Evolutionary conservation across 1,140 invertebrate genomes (phyloP).

Genomic region (Drosophila erecta): DNA sequence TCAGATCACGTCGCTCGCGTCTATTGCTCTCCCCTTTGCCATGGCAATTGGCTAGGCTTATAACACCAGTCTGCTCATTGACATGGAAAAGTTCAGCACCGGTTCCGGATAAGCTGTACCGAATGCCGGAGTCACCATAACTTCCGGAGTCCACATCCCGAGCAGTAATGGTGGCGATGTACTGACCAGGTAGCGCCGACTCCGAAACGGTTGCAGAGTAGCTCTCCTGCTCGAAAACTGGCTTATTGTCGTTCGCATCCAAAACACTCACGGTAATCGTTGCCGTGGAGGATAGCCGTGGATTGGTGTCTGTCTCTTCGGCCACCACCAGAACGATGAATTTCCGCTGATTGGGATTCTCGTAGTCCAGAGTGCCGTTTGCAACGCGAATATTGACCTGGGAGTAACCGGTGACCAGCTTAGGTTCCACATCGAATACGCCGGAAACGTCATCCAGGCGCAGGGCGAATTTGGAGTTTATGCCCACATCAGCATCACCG

Average conservation of each 20-base stretch:
- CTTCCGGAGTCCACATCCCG: constrained; percentile 91
- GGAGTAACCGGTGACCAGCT: constrained; percentile 91
- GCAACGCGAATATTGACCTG: constrained; percentile 92
- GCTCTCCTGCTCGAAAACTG: constrained; percentile 90
- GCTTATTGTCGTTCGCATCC: constrained; percentile 96
- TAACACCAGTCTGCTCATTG: constrained; percentile 91
- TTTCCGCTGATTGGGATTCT: constrained; percentile 96
- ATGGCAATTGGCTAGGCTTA: constrained; percentile 92
- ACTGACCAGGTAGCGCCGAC: constrained; percentile 88
- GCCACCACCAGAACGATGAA: constrained; percentile 95
- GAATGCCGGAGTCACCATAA: constrained; percentile 90
- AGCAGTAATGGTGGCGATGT: constrained; percentile 91
- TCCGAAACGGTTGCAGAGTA: constrained; percentile 91
- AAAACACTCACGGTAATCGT: constrained; percentile 93
- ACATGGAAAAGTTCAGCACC: constrained; percentile 93
- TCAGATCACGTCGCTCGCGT: constrained; percentile 70
- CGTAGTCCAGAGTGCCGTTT: constrained; percentile 93
- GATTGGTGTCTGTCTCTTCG: constrained; percentile 90
- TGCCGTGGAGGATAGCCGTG: constrained; percentile 92
- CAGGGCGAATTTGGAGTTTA: constrained; percentile 92
- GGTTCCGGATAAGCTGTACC: constrained; percentile 93
- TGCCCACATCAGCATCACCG: constrained; percentile 92
- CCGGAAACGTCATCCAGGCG: constrained; percentile 91
- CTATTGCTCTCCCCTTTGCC: constrained; percentile 50
- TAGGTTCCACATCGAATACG: constrained; percentile 93